Base-by-base conservation (phyloP, 2,113 vertebrate species). In the Monopterus albus region DNA sequence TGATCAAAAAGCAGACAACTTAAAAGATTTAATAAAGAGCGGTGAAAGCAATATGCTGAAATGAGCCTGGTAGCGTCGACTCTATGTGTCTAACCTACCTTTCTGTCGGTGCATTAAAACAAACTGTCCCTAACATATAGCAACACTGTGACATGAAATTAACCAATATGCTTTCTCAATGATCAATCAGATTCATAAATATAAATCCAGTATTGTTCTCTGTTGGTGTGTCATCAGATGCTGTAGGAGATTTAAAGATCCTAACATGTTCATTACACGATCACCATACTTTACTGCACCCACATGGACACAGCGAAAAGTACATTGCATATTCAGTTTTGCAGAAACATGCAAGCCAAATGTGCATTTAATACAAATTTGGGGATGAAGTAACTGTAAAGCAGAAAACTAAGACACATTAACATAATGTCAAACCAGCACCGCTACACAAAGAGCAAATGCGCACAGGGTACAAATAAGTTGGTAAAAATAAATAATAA, bases 251-350 rank as follows among this genome's bases (percentile, higher is more conserved):
- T 26, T n/a, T 6, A n/a, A 8, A 4, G 20, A 38, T 11, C 1
- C 11, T 5, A n/a, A 40, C 36, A 40, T 39, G 36, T 17, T 23
- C 9, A 7, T 12, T 18, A 3, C 5, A 40, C 4, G 1, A 51
- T 62, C 3, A 20, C 2, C 46, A 4, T n/a, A 49, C 6, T 7
- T 43, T 23, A 39, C 70, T 74, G 56, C 50, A 0, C 25, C 46
- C 68, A 11, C 15, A 5, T 67, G 68, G 59, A 53, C 18, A 65
- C 9, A 57, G 2, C 35, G 38, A 51, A 15, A 81, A 55, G 2
- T 21, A 29, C 53, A 1, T 15, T 0, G 4, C 23, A 13, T 5
- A 3, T 39, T 6, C 0, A 21, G 1, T 45, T 46, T 33, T n/a
- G n/a, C n/a, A n/a, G n/a, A n/a, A n/a, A n/a, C n/a, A n/a, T n/a